phyloP scores from a whole-genome alignment of 1,140 invertebrate species.

The Drosophila tani region DNA sequence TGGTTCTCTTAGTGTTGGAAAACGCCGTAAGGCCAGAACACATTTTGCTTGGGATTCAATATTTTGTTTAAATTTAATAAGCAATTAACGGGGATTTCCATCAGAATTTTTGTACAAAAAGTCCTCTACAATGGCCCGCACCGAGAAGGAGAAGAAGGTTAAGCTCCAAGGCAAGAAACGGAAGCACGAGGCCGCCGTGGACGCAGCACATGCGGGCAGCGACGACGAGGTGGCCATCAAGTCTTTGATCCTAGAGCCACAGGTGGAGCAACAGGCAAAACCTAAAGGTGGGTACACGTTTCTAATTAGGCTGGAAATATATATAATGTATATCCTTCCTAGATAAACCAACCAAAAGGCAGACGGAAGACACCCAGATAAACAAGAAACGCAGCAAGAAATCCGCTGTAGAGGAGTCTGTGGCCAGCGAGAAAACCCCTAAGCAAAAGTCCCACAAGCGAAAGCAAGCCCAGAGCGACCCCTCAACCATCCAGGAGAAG shows the following conservation, averaged over 20 bases:
- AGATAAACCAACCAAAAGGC: constrained; percentile 10
- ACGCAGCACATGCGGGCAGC: constrained; percentile 11
- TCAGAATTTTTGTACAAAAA: neutral
- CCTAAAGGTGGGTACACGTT: constrained; percentile 11
- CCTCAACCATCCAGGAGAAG: constrained; percentile 35
- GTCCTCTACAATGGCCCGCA: constrained; percentile 61
- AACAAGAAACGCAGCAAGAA: constrained; percentile 28
- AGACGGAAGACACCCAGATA: neutral
- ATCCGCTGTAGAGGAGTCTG: neutral
- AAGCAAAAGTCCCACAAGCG: constrained; percentile 51
- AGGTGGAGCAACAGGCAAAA: neutral
- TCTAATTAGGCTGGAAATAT: neutral
- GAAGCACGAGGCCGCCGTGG: constrained; percentile 47
- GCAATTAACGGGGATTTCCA: neutral
- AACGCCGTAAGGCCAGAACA: neutral
- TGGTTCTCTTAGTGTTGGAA: constrained; percentile 12
- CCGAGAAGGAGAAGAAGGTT: constrained; percentile 61
- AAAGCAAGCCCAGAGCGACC: constrained; percentile 19
- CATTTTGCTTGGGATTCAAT: constrained; percentile 11
- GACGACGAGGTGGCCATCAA: constrained; percentile 77
- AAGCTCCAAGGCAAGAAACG: constrained; percentile 71
- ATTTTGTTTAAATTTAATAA: constrained; percentile 7
- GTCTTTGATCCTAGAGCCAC: constrained; percentile 67
- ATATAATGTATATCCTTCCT: neutral
- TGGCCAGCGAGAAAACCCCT: neutral